Evolutionary conservation across 2,113 vertebrate genomes (phyloP).

Genomic region (Alaudala cheleensis): DNA sequence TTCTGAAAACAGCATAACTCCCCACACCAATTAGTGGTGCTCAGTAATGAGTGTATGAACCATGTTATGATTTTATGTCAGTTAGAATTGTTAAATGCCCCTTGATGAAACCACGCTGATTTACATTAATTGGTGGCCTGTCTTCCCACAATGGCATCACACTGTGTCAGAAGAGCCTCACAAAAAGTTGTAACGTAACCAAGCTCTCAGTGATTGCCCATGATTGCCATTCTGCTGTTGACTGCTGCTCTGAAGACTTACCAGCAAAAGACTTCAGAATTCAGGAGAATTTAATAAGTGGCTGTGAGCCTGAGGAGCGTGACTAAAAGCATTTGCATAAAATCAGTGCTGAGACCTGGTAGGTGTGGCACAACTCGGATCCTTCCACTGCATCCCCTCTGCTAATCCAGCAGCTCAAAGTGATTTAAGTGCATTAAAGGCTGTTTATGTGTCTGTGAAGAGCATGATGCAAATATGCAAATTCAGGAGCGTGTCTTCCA

Average conservation of each 20-base stretch:
- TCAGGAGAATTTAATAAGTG: background rate
- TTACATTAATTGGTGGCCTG: conserved; percentile 18
- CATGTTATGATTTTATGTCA: conserved; percentile 11
- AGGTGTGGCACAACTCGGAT: background rate
- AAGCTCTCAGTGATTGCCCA: background rate
- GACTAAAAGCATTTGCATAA: background rate
- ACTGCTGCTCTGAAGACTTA: background rate
- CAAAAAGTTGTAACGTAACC: background rate
- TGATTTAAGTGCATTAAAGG: background rate
- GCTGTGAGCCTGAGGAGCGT: background rate
- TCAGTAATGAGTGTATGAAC: background rate
- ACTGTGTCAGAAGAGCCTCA: background rate
- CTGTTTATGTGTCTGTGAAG: background rate
- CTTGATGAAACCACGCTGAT: background rate
- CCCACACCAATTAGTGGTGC: background rate
- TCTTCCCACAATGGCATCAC: background rate
- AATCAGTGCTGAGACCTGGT: background rate
- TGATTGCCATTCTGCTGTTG: background rate
- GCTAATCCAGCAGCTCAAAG: background rate
- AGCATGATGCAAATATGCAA: background rate
- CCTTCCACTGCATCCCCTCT: background rate
- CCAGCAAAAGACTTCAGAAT: background rate
- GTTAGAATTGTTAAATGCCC: background rate
- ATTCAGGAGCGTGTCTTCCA: background rate
- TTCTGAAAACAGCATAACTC: background rate